phyloP scores from a whole-genome alignment of 1,140 invertebrate species.

The Micrasema longulum region DNA sequence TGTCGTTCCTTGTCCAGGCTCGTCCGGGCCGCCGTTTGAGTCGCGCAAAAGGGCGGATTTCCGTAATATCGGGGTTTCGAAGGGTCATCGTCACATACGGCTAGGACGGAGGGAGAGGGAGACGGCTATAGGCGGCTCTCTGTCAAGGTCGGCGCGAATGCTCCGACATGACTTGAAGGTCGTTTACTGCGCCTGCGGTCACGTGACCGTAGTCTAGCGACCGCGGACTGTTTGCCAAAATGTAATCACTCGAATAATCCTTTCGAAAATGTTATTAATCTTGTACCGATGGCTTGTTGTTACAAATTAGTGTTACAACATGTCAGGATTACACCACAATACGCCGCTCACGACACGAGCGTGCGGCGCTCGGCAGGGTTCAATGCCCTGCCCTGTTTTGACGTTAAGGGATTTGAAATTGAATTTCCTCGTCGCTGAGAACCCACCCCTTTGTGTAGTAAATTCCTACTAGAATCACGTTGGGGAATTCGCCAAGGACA shows the following conservation, averaged over 20 bases:
- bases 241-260: conserved; percentile 10
- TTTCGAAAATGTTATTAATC: conserved; percentile 20
- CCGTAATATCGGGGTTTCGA: conserved; percentile 11
- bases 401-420: conserved; percentile 7
- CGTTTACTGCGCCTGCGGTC: conserved; percentile 50
- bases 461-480: no score
- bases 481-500: no score
- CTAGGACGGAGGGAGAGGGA: conserved; percentile 33
- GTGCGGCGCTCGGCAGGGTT: background rate
- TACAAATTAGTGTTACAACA: no score
- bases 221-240: conserved; percentile 8
- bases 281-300: background rate
- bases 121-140: conserved; percentile 34
- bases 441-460: no score
- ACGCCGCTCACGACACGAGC: background rate
- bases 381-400: conserved; percentile 22
- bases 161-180: conserved; percentile 52
- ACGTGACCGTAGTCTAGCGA: conserved; percentile 42
- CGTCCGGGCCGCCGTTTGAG: background rate
- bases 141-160: conserved; percentile 48
- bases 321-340: background rate
- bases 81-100: conserved; percentile 28
- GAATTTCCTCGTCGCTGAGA: background rate
- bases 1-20: background rate
- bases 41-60: background rate